Evolutionary conservation across 2,888 invertebrate species (phyloP), one percentile per base, ranked within the genome.

Genomic region (Mechanitis mazaeus): DNA sequence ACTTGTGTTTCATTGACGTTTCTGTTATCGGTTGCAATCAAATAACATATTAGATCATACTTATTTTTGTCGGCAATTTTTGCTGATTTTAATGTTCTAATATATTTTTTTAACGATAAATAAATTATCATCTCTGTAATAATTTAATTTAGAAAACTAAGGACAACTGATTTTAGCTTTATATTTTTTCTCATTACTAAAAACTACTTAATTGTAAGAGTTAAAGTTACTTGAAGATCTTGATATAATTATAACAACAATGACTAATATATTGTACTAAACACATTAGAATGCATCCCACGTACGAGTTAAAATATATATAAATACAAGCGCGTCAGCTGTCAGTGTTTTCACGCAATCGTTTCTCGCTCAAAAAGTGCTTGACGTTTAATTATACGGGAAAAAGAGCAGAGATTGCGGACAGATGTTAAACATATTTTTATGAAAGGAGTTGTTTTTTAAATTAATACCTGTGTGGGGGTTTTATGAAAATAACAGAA

Each of bases 311-410:
- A 53, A 55, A 57, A 61, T 55, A 54, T 54, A 20, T 53, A 58
- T 60, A 56, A 64, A 64, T 53, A 64, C 59, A 60, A 63, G 50
- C 64, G 60, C 35, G 63, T 59, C 55, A 59, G 63, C 59, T 60
- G 61, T 56, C 55, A 45, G 59, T 61, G 56, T 58, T 58, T 67
- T 64, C 63, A 59, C 60, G 55, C 47, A 55, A 77, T 79, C 76
- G 78, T 76, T 74, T 72, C 70, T 60, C 67, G 66, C 70, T 70
- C 73, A 81, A 80, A 84, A 80, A 80, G 72, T 71, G 81, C 60
- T 71, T 78, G 85, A 83, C 84, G 76, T 85, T 83, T 84, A 86
- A 86, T 86, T 84, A 84, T 80, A 78, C 72, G 73, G 73, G 68
- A 75, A 77, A 75, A 74, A 71, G 73, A 68, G 64, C 60, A 64